These are phyloP conservation scores for Vimba vimba DNA, from an alignment of 2,113 vertebrate genomes.

Conservation along the genomic window DNA sequence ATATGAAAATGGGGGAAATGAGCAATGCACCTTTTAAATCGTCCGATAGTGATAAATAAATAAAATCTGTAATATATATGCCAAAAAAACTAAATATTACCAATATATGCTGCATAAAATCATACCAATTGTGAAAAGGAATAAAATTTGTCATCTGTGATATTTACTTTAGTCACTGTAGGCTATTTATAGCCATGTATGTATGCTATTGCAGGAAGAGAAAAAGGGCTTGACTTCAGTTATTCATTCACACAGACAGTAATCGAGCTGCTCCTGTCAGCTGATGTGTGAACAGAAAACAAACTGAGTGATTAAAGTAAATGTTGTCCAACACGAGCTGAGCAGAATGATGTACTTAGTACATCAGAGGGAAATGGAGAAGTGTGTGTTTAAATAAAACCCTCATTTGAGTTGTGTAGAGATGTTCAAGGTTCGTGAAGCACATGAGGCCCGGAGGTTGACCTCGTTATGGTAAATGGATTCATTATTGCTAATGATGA, in stretches of 20 bases:
- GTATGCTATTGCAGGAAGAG: neutral
- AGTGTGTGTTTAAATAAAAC: neutral
- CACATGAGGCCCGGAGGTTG: conserved; percentile 9
- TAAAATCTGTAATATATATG: neutral
- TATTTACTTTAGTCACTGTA: neutral
- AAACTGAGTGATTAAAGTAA: neutral
- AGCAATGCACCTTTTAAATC: neutral
- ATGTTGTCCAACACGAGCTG: neutral
- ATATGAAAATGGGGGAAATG: neutral
- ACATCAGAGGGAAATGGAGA: neutral
- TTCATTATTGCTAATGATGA: conserved; percentile 30
- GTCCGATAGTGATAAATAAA: neutral
- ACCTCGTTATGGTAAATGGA: conserved; percentile 15
- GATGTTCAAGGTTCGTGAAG: neutral
- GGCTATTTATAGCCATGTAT: neutral
- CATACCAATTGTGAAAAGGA: neutral
- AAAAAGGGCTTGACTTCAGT: neutral
- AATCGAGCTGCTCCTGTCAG: neutral
- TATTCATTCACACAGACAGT: neutral
- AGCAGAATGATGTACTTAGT: neutral
- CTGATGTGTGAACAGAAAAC: neutral
- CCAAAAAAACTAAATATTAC: neutral
- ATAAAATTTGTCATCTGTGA: neutral
- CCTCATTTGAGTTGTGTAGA: neutral
- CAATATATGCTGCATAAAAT: neutral